A percentile compares a stretch with the other conserved stretches of the same genome.
These are phyloP conservation scores for Liasis olivaceus DNA, from an alignment of 2,797 vertebrate genomes.

Conservation along the genomic window DNA sequence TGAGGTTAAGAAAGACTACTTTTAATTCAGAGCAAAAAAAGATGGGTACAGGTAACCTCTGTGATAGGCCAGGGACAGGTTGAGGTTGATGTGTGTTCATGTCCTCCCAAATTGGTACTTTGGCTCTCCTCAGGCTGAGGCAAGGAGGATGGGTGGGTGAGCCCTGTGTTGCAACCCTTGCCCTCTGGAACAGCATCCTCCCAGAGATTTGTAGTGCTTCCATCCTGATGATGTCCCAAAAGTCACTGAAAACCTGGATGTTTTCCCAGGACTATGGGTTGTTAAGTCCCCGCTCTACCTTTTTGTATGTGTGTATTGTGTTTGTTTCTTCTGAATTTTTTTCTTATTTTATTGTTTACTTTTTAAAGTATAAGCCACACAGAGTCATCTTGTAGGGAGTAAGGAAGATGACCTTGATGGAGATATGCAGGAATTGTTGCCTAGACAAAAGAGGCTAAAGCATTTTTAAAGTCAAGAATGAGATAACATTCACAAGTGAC, in stretches of 20 bases:
- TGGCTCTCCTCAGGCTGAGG: not conserved
- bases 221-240: not conserved
- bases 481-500: not conserved
- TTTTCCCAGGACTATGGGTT: not conserved
- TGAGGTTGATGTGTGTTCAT: not conserved
- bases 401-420: not conserved
- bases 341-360: not conserved
- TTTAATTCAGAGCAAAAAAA: not conserved
- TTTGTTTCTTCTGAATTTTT: not conserved
- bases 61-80: not conserved
- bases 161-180: not conserved
- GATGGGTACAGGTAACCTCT: not conserved
- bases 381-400: not conserved
- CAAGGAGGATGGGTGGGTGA: not conserved
- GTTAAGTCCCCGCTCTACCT: not conserved
- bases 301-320: not conserved
- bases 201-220: not conserved
- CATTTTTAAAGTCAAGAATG: not conserved
- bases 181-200: not conserved
- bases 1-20: not conserved
- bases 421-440: not conserved
- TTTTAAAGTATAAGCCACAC: not conserved
- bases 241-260: not conserved
- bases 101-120: not conserved
- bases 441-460: not conserved